These are phyloP conservation scores for Prionailurus viverrinus DNA, from an alignment of 2,113 vertebrate genomes.

Conservation along the genomic window DNA sequence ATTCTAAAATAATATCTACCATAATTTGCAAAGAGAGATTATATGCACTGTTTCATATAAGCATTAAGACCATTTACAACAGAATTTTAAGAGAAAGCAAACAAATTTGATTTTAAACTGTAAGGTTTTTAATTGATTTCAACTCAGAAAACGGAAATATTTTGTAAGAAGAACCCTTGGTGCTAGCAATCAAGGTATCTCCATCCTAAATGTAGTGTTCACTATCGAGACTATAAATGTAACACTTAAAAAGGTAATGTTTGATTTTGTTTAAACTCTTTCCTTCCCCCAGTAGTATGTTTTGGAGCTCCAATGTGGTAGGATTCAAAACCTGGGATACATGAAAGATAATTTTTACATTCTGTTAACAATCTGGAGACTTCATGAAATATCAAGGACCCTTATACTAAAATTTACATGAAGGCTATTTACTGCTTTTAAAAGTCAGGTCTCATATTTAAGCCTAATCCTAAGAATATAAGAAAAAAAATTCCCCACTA, in stretches of 20 bases:
- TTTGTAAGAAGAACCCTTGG: constrained; percentile 27
- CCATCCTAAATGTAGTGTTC: constrained; percentile 39
- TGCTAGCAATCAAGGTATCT: constrained; percentile 40
- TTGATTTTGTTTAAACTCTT: constrained; percentile 68
- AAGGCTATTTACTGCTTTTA: background rate
- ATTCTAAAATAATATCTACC: constrained; percentile 10
- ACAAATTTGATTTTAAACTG: constrained; percentile 18
- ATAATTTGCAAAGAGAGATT: background rate
- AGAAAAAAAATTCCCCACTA: constrained; percentile 73
- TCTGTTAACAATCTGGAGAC: constrained; percentile 47
- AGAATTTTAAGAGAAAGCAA: constrained; percentile 62
- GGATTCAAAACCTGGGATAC: constrained; percentile 74
- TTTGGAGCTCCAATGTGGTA: constrained; percentile 86
- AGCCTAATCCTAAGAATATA: constrained; percentile 53
- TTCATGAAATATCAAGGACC: constrained; percentile 42
- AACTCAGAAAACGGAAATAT: constrained; percentile 23
- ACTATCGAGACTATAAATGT: constrained; percentile 29
- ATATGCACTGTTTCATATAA: constrained; percentile 20
- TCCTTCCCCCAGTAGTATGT: constrained; percentile 86
- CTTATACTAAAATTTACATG: constrained; percentile 64
- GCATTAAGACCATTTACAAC: background rate
- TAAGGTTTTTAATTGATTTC: constrained; percentile 33
- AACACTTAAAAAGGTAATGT: constrained; percentile 54
- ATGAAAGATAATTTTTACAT: constrained; percentile 67
- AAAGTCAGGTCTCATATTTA: background rate